Evolutionary conservation across 2,888 invertebrate genomes (phyloP), one percentile per base, ranked within the genome.

Genomic region (Melipona bicolor): DNA sequence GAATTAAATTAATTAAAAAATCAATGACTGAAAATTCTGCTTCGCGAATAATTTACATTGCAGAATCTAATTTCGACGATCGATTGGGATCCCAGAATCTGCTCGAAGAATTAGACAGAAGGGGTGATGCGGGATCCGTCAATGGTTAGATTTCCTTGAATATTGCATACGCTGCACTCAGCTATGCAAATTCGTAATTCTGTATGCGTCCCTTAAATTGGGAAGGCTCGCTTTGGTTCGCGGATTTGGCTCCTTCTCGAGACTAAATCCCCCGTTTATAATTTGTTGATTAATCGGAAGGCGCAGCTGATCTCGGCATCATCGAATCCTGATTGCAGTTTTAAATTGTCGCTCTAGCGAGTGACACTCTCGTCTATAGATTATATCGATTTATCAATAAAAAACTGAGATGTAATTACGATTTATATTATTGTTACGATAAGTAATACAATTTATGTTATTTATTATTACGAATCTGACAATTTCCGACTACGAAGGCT

Each of bases 111-210:
- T n/a, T 19, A 52, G 19, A 5, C 4, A 11, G 32, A 36, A 50
- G 62, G 9, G 50, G 4, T 9, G 21, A 3, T 6, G 11, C 36
- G 13, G 24, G 36, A 24, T 3, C 15, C 21, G 3, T 3, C n/a
- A 17, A 50, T 21, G 49, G 49, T 67, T 56, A 21, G 65, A 9
- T n/a, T 65, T 67, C 27, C 54, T 15, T 75, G 75, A 75, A 75
- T 75, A 67, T 56, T 75, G 52, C 54, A 75, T 67, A 19, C 54
- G 36, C 54, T 43, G 67, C 49, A n/a, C 49, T 21, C 32, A 50
- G 2, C 32, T 68, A 76, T 69, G 68, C 69, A 76, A 50, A 68
- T 69, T 19, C 24, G 32, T n/a, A 50, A 50, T 27, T 19, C 21
- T 3, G 24, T n/a, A 49, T 32, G 27, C n/a, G 27, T 36, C 32